These are phyloP conservation scores for Tiphia femorata DNA, from an alignment of 2,888 invertebrate genomes.

Conservation along the genomic window DNA sequence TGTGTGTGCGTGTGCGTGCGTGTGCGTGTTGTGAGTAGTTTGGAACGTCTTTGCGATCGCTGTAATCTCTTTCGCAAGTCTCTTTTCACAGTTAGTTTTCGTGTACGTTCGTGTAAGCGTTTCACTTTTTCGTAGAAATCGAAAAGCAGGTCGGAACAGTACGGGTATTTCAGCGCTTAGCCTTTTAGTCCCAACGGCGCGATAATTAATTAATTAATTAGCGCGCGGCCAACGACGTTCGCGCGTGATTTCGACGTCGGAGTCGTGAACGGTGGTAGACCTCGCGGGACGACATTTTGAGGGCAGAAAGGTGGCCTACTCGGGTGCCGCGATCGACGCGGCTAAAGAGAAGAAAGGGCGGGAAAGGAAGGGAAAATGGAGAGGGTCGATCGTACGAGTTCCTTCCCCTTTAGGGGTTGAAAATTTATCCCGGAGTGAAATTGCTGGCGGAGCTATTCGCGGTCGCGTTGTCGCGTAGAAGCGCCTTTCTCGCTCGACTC, in stretches of 20 bases:
- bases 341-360: too few species aligned
- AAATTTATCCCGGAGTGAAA: background rate
- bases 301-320: conserved; percentile 20
- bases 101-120: background rate
- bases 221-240: conserved; percentile 45
- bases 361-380: too few species aligned
- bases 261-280: conserved; percentile 25
- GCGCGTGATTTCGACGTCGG: conserved; percentile 23
- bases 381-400: background rate
- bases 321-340: background rate
- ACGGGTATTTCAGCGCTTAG: conserved; percentile 63
- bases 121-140: conserved; percentile 32
- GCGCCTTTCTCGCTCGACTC: conserved; percentile 5
- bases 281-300: conserved; percentile 24
- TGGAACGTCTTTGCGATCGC: too few species aligned
- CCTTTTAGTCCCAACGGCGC: conserved; percentile 53
- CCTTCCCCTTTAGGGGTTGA: background rate
- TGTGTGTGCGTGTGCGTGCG: too few species aligned
- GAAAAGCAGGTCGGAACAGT: conserved; percentile 65
- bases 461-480: conserved; percentile 6
- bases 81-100: too few species aligned
- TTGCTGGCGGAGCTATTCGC: background rate
- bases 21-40: too few species aligned
- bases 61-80: too few species aligned
- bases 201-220: conserved; percentile 61